Percentiles rank a stretch among this genome's conserved stretches.
These are phyloP conservation scores for Drosophila conformis DNA, from an alignment of 2,888 invertebrate genomes.

Conservation along the genomic window DNA sequence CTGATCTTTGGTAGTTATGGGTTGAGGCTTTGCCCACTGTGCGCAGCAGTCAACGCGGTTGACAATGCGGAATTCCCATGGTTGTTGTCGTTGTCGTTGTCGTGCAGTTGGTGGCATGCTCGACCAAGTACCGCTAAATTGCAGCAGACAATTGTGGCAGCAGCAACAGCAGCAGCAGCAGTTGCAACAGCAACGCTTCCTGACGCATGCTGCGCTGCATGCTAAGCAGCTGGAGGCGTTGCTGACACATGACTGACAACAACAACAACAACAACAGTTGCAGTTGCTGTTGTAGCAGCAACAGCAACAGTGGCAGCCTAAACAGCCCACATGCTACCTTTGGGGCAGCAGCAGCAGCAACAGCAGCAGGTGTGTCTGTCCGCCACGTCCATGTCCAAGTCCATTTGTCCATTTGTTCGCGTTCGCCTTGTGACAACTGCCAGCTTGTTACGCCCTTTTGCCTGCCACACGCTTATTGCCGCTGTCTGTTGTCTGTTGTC, in stretches of 20 bases:
- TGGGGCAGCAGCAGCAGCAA: conserved; percentile 43
- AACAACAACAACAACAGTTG: conserved; percentile 29
- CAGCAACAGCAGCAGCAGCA: conserved; percentile 13
- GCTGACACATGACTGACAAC: conserved; percentile 68
- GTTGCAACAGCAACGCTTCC: conserved; percentile 53
- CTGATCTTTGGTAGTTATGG: background rate
- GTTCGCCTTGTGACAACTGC: conserved; percentile 55
- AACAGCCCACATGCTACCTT: conserved; percentile 57
- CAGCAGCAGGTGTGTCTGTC: conserved; percentile 67
- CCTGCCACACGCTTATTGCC: conserved; percentile 63
- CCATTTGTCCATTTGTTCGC: conserved; percentile 29
- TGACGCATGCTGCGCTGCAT: conserved; percentile 74
- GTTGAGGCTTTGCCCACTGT: conserved; percentile 38
- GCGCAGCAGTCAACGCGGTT: conserved; percentile 25
- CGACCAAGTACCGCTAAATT: conserved; percentile 75
- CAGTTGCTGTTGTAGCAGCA: conserved; percentile 21
- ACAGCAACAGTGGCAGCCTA: conserved; percentile 31
- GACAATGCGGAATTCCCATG: conserved; percentile 67
- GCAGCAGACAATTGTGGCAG: conserved; percentile 60
- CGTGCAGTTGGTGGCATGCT: conserved; percentile 48
- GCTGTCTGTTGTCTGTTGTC: conserved; percentile 50
- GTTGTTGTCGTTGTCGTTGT: conserved; percentile 34
- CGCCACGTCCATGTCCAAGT: conserved; percentile 2
- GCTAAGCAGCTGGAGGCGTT: conserved; percentile 77
- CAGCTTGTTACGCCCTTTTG: conserved; percentile 71